phyloP scores from a whole-genome alignment of 2,113 vertebrate genomes.

The Apistogramma diplotaenia region DNA sequence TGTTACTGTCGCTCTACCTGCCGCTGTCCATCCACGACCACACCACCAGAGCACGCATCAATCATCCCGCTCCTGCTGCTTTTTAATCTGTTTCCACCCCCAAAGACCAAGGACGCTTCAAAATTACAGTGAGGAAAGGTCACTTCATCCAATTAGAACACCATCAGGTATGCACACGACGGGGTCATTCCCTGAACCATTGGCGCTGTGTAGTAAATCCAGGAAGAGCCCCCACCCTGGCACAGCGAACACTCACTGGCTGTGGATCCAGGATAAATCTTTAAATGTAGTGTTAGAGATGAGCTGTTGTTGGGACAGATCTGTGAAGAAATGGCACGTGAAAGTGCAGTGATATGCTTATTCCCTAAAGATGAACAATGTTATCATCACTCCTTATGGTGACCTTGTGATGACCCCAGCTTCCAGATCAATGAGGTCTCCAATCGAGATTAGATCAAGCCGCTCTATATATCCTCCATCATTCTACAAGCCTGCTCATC shows the following conservation, averaged over 20 bases:
- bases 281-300: neutral
- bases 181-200: slow-evolving; percentile 51
- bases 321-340: slow-evolving; percentile 41
- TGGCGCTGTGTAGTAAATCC: slow-evolving; percentile 51
- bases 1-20: slow-evolving; percentile 58
- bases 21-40: slow-evolving; percentile 56
- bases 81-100: slow-evolving; percentile 67
- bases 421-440: slow-evolving; percentile 64
- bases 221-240: slow-evolving; percentile 14
- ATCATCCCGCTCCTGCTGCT: slow-evolving; percentile 62
- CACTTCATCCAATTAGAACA: slow-evolving; percentile 74
- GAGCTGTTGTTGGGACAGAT: slow-evolving; percentile 16
- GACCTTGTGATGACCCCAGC: slow-evolving; percentile 58
- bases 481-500: slow-evolving; percentile 8
- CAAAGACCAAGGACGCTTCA: slow-evolving; percentile 41
- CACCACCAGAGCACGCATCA: slow-evolving; percentile 52
- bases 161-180: slow-evolving; percentile 59
- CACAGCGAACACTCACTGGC: slow-evolving; percentile 15
- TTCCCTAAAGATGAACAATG: slow-evolving; percentile 41
- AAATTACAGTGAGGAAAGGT: slow-evolving; percentile 73
- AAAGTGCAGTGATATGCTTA: slow-evolving; percentile 23
- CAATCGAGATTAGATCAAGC: slow-evolving; percentile 62
- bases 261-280: neutral
- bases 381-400: slow-evolving; percentile 53
- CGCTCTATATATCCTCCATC: slow-evolving; percentile 17